Conservation (phyloP, 1,140 invertebrate genomes). For the Lutraria rhynchaena region DNA sequence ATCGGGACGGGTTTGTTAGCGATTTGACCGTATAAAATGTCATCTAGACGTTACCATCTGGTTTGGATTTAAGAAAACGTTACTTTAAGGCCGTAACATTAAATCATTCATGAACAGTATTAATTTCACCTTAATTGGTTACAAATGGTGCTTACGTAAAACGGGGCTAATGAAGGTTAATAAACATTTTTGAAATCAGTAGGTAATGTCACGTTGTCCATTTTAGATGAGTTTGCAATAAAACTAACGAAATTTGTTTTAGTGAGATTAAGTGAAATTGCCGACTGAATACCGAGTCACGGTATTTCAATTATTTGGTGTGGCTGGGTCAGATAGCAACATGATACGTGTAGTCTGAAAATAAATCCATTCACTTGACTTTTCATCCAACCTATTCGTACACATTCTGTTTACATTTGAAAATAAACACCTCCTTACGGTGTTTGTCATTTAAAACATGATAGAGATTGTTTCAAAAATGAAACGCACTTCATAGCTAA, state of each 20-base stretch:
- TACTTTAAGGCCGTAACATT: background rate
- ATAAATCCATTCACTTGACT: no score
- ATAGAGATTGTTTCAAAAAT: no score
- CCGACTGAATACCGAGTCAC: background rate
- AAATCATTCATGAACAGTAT: background rate
- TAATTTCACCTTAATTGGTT: constrained; percentile 1
- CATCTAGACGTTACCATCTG: constrained; percentile 10
- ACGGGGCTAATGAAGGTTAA: background rate
- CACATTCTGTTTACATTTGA: no score
- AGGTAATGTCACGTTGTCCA: background rate
- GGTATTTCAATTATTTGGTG: no score
- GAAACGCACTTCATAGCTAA: no score
- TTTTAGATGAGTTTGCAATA: background rate
- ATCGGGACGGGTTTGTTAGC: background rate
- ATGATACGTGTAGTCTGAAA: no score
- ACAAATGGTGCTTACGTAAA: background rate
- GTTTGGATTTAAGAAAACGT: constrained; percentile 8
- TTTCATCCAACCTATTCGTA: no score
- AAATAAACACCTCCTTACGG: no score
- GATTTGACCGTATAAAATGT: constrained; percentile 3
- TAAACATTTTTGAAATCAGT: background rate
- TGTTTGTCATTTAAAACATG: no score
- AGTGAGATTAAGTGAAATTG: background rate
- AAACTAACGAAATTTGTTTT: background rate
- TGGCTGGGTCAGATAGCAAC: no score